These are phyloP conservation scores for Cavia aperea DNA, from an alignment of 2,113 vertebrate species.

Conservation along the genomic window DNA sequence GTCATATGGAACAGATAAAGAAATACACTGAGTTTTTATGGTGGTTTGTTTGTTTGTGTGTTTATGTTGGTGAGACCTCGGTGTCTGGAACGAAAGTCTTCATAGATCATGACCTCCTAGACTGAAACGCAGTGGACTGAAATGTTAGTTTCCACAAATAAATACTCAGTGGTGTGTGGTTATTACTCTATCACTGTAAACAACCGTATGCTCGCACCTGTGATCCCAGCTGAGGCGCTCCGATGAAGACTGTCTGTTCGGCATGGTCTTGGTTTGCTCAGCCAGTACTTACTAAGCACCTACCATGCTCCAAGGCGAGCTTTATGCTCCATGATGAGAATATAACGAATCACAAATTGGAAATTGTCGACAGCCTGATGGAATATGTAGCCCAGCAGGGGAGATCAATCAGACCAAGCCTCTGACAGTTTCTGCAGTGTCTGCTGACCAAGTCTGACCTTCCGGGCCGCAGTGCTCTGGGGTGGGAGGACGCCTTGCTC, in stretches of 20 bases:
- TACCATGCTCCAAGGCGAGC: background rate
- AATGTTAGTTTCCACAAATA: slow-evolving; percentile 34
- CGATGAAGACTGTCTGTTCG: background rate
- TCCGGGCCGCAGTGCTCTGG: background rate
- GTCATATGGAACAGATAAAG: background rate
- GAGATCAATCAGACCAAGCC: slow-evolving; percentile 1
- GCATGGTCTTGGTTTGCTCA: background rate
- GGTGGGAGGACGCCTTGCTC: background rate
- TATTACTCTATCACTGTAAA: slow-evolving; percentile 16
- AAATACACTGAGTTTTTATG: background rate
- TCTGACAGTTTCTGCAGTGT: background rate
- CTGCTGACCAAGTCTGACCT: background rate
- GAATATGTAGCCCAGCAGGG: background rate
- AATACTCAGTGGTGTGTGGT: background rate
- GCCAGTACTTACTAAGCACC: background rate
- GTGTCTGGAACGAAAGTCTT: background rate
- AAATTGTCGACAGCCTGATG: background rate
- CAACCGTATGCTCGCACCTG: background rate
- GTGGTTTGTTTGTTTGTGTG: no score
- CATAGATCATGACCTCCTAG: background rate
- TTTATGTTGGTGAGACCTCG: background rate
- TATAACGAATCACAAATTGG: background rate
- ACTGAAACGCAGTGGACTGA: background rate
- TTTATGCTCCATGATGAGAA: background rate
- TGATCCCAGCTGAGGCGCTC: slow-evolving; percentile 23